phyloP scores from a whole-genome alignment of 1,140 invertebrate species.

The Apocrypta bakeri region DNA sequence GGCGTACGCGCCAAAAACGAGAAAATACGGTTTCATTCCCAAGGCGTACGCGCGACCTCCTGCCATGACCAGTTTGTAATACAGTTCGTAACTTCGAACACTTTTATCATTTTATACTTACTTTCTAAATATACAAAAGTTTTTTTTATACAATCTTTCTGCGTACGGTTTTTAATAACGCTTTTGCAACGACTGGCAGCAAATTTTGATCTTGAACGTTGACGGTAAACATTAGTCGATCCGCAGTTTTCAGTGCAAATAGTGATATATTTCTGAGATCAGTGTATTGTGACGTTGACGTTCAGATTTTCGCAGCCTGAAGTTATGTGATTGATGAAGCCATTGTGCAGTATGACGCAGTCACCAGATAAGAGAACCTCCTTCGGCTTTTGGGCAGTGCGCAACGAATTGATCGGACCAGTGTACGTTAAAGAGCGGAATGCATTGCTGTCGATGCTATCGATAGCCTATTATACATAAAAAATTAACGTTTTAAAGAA shows the following conservation, averaged over 20 bases:
- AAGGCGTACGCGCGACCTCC: conserved; percentile 95
- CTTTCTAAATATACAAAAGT: conserved; percentile 57
- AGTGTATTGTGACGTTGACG: conserved; percentile 68
- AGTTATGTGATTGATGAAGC: conserved; percentile 65
- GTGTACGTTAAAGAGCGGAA: conserved; percentile 68
- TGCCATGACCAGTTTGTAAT: conserved; percentile 90
- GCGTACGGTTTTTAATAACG: conserved; percentile 19
- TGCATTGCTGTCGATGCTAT: conserved; percentile 62
- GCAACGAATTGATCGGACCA: conserved; percentile 67
- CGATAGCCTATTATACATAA: conserved; percentile 59
- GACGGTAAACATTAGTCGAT: neutral
- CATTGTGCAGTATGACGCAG: conserved; percentile 68
- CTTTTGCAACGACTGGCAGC: neutral
- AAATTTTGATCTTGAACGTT: neutral
- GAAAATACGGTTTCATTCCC: conserved; percentile 96
- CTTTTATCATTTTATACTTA: conserved; percentile 54
- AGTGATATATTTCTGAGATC: conserved; percentile 40
- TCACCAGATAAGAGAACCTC: conserved; percentile 68
- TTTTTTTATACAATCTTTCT: conserved; percentile 60
- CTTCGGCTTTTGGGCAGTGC: conserved; percentile 64
- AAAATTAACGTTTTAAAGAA: neutral
- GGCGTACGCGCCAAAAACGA: conserved; percentile 93
- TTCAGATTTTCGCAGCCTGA: conserved; percentile 65
- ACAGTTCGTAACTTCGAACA: conserved; percentile 44
- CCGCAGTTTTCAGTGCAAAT: neutral